Percentiles rank a stretch among this genome's conserved stretches.
phyloP scores from a whole-genome alignment of 2,113 vertebrate species.

The human region GRCh38 chr9:126890001-126890500 shows the following conservation, averaged over 20 bases:
- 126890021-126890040: background rate
- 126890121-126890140: background rate
- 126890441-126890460: background rate
- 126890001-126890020: background rate
- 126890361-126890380: background rate
- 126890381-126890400: background rate
- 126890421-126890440: background rate
- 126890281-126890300: background rate
- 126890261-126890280: background rate
- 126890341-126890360: background rate
- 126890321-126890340: background rate
- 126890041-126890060: background rate
- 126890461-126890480: background rate
- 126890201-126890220: background rate
- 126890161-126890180: background rate
- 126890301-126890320: background rate
- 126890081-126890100: too few relatives aligned
- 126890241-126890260: background rate
- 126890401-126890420: background rate
- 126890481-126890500: background rate
- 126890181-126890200: background rate
- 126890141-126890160: conserved; percentile 21
- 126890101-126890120: background rate
- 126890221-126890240: background rate
- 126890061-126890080: background rate